phyloP scores from a whole-genome alignment of 2,797 vertebrate genomes.

The Gambelia wislizenii region DNA sequence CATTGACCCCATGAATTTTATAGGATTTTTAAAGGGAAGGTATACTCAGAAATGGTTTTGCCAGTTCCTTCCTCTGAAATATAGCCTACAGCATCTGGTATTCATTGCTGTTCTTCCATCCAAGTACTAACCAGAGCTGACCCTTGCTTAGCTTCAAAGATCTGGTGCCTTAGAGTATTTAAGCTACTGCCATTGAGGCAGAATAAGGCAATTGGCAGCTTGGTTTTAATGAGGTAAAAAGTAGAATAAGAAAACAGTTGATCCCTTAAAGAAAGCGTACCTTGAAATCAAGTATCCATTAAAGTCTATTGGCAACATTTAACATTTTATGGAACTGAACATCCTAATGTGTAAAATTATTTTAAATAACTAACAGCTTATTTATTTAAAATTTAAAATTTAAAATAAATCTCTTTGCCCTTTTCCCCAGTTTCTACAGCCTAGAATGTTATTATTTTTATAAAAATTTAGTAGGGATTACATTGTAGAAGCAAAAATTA shows the following conservation, averaged over 20 bases:
- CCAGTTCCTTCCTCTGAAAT: too few species aligned
- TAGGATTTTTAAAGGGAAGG: too few species aligned
- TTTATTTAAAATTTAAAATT: background rate
- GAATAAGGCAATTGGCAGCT: background rate
- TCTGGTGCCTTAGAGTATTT: too few species aligned
- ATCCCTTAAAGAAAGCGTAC: background rate
- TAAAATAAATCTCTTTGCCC: background rate
- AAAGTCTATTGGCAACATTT: background rate
- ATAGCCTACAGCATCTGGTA: too few species aligned
- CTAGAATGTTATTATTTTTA: background rate
- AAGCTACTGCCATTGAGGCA: too few species aligned
- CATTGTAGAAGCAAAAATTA: background rate
- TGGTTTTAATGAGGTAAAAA: background rate
- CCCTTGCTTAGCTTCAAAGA: too few species aligned
- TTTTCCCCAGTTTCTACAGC: background rate
- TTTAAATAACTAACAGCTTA: background rate
- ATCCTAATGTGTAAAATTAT: background rate
- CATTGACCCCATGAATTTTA: too few species aligned
- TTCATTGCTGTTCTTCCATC: too few species aligned
- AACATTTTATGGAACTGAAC: background rate
- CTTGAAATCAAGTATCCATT: background rate
- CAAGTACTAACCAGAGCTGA: too few species aligned
- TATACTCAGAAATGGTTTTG: too few species aligned
- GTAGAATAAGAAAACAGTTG: background rate
- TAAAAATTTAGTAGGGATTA: background rate